Percentiles rank a stretch among this genome's conserved stretches.
phyloP scores from a whole-genome alignment of 2,113 vertebrate species.

The Plotosus lineatus region DNA sequence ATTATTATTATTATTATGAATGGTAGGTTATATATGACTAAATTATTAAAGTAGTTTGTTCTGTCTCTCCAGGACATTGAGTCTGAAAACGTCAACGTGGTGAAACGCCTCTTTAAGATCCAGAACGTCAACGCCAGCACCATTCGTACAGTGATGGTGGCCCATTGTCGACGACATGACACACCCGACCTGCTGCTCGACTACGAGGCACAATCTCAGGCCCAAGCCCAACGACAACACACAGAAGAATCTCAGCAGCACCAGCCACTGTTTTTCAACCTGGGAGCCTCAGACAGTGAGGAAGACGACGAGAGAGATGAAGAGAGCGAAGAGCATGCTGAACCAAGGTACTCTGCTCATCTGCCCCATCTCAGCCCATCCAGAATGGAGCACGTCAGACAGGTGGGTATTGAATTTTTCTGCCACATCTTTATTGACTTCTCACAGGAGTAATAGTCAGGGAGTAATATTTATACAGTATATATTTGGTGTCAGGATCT shows the following conservation, averaged over 20 bases:
- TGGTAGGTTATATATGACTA: neutral
- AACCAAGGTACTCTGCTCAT: conserved; percentile 36
- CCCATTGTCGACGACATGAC: conserved; percentile 87
- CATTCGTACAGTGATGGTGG: conserved; percentile 95
- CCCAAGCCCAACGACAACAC: conserved; percentile 51
- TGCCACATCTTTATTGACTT: neutral
- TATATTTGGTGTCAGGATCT: neutral
- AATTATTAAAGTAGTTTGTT: neutral
- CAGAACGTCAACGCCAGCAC: conserved; percentile 97
- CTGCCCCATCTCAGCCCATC: conserved; percentile 55
- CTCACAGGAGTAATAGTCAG: neutral
- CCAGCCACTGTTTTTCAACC: conserved; percentile 75
- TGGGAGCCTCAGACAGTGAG: conserved; percentile 74
- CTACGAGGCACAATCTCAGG: conserved; percentile 72
- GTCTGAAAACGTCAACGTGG: conserved; percentile 93
- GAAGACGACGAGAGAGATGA: conserved; percentile 59
- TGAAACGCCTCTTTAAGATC: conserved; percentile 97
- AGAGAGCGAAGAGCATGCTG: conserved; percentile 55
- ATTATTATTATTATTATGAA: neutral
- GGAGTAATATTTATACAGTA: neutral
- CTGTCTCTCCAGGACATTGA: conserved; percentile 81
- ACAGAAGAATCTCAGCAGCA: conserved; percentile 53
- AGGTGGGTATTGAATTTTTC: conserved; percentile 57
- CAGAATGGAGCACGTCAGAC: conserved; percentile 68
- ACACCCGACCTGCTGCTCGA: conserved; percentile 84